Base-by-base conservation (phyloP, 2,888 invertebrate species). In the Crepidodera aurea region DNA sequence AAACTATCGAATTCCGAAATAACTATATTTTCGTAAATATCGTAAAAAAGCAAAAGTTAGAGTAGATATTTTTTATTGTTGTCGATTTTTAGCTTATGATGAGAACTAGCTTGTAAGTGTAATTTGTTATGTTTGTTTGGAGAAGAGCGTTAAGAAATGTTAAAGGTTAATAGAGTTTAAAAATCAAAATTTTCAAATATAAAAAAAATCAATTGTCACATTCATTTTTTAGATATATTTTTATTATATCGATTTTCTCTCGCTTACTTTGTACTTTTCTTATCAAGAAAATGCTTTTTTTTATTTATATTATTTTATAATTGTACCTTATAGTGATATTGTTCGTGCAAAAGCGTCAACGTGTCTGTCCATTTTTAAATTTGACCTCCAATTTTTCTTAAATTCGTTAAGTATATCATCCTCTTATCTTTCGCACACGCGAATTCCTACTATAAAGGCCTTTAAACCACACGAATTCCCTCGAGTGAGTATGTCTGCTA, bases 11-110 rank as follows among this genome's bases (percentile, higher is more conserved):
- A 78, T 76, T 78, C 75, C 76, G 77, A 77, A 77, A 75, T 69
- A 73, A 76, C 75, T 79, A 79, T 79, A 79, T 79, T 79, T 79
- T 79, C 79, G 76, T 79, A 70, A 68, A 70, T 67, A 70, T 70
- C 67, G 68, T 63, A 67, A 73, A 69, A 69, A 70, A 69, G 68
- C 65, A 70, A 68, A 68, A 53, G 40, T 19, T 56, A 66, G 69
- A 64, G 68, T 66, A 71, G 72, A 74, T 74, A 73, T 74, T 73
- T 74, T 73, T 73, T 72, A 74, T 74, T 74, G 73, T 74, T 74
- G 72, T 73, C 74, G 72, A 73, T 73, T 72, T 71, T 73, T 72
- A 73, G 73, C 73, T 73, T 70, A 65, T 65, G n/a, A n/a, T n/a
- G 65, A 67, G 64, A 64, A 65, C 64, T 71, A 71, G 71, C 69